phyloP scores from a whole-genome alignment of 2,113 vertebrate genomes.

The Theristicus caerulescens region DNA sequence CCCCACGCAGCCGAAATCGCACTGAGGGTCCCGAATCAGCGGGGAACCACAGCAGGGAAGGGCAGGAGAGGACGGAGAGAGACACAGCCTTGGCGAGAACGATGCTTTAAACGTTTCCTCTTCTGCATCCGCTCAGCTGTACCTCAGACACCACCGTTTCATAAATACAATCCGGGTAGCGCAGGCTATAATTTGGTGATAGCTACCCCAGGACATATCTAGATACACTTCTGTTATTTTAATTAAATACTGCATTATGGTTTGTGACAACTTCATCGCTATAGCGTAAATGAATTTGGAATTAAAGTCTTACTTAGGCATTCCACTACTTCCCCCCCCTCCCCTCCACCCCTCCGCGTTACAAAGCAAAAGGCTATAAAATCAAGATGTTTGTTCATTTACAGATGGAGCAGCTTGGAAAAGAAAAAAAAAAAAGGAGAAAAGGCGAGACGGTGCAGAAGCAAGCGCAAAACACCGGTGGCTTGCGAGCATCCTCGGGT shows the following conservation, averaged over 20 bases:
- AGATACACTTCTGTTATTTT: slow-evolving; percentile 73
- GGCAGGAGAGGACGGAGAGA: background rate
- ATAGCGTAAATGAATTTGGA: slow-evolving; percentile 72
- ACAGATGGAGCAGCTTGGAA: slow-evolving; percentile 67
- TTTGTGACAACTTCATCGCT: slow-evolving; percentile 73
- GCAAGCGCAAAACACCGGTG: background rate
- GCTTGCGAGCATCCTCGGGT: slow-evolving; percentile 31
- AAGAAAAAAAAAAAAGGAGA: background rate
- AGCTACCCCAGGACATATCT: slow-evolving; percentile 74
- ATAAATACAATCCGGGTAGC: slow-evolving; percentile 53
- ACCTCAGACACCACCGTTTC: slow-evolving; percentile 49
- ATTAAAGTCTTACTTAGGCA: slow-evolving; percentile 81
- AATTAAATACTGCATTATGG: slow-evolving; percentile 82
- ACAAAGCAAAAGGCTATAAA: slow-evolving; percentile 74
- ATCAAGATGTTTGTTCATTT: slow-evolving; percentile 74
- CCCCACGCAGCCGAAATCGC: background rate
- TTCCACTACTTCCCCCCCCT: slow-evolving; percentile 58
- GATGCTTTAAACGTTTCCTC: slow-evolving; percentile 30
- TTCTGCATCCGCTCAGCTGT: background rate
- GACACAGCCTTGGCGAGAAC: background rate
- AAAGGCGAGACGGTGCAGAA: background rate
- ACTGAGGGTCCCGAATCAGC: background rate
- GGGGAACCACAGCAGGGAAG: background rate
- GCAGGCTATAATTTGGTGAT: slow-evolving; percentile 63
- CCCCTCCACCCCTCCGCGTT: slow-evolving; percentile 56